These are phyloP conservation scores for Xylota sylvarum DNA, from an alignment of 2,888 invertebrate species.

Conservation along the genomic window DNA sequence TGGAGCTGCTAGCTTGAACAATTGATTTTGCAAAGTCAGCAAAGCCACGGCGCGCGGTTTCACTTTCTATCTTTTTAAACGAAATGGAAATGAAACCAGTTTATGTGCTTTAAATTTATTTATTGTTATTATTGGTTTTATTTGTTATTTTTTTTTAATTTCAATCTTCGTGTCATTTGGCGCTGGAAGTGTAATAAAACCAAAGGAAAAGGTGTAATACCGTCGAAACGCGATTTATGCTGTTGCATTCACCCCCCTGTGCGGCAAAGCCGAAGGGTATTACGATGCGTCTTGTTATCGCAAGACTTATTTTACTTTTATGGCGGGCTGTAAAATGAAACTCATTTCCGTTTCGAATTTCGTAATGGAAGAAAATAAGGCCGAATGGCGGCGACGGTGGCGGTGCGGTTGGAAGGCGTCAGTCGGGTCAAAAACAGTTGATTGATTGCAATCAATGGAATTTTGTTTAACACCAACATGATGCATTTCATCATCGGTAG, in stretches of 20 bases:
- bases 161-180: slow-evolving; percentile 16
- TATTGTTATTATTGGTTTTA: slow-evolving; percentile 40
- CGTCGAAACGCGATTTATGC: slow-evolving; percentile 13
- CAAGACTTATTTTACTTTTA: slow-evolving; percentile 20
- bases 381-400: not conserved
- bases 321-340: slow-evolving; percentile 4
- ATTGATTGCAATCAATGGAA: too few species aligned
- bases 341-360: slow-evolving; percentile 18
- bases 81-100: slow-evolving; percentile 42
- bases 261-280: not conserved
- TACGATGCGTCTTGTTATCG: slow-evolving; percentile 1
- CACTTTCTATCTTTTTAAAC: slow-evolving; percentile 59
- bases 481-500: too few species aligned
- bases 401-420: too few species aligned
- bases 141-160: slow-evolving; percentile 35
- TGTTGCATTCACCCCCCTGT: slow-evolving; percentile 2
- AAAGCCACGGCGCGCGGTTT: slow-evolving; percentile 36
- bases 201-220: slow-evolving; percentile 4
- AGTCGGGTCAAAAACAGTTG: too few species aligned
- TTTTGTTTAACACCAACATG: too few species aligned
- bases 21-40: slow-evolving; percentile 53
- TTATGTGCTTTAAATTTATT: slow-evolving; percentile 61
- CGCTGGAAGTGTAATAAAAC: slow-evolving; percentile 10
- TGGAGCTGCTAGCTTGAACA: slow-evolving; percentile 31
- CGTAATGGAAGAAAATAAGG: not conserved